These are phyloP conservation scores for Myotis lucifugus DNA, from an alignment of 2,113 vertebrate species.

Conservation along the genomic window DNA sequence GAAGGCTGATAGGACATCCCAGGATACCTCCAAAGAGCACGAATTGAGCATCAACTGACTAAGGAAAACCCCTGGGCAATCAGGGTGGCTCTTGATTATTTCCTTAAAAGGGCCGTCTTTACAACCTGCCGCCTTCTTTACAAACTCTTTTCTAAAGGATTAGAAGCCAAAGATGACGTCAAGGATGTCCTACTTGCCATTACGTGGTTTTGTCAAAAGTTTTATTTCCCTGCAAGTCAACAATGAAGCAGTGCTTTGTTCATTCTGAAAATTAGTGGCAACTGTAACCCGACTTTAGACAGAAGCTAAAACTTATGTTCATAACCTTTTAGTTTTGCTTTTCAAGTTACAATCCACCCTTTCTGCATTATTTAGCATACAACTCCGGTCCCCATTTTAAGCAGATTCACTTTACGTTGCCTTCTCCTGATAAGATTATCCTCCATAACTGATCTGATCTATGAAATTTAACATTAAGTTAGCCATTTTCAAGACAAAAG, in stretches of 20 bases:
- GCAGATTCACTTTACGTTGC: not conserved
- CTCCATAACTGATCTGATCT: not conserved
- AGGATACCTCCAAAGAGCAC: not conserved
- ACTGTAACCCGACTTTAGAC: not conserved
- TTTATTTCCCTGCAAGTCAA: not conserved
- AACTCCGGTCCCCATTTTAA: not conserved
- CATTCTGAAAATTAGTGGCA: not conserved
- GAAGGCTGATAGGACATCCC: not conserved
- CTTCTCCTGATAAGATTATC: not conserved
- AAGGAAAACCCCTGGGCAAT: not conserved
- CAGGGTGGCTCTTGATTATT: not conserved
- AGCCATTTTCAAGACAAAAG: slow-evolving; percentile 5
- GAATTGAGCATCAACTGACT: not conserved
- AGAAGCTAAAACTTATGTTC: not conserved
- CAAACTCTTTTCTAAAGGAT: no score
- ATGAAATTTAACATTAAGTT: not conserved
- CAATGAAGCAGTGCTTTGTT: not conserved
- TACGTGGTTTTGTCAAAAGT: not conserved
- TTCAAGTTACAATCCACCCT: not conserved
- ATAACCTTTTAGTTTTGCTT: slow-evolving; percentile 1
- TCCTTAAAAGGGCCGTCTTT: not conserved
- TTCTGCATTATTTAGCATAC: not conserved
- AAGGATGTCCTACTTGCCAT: not conserved
- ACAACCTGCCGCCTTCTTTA: not conserved
- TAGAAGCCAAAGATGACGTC: not conserved